phyloP scores from a whole-genome alignment of 2,113 vertebrate species.

The Nanorana parkeri region DNA sequence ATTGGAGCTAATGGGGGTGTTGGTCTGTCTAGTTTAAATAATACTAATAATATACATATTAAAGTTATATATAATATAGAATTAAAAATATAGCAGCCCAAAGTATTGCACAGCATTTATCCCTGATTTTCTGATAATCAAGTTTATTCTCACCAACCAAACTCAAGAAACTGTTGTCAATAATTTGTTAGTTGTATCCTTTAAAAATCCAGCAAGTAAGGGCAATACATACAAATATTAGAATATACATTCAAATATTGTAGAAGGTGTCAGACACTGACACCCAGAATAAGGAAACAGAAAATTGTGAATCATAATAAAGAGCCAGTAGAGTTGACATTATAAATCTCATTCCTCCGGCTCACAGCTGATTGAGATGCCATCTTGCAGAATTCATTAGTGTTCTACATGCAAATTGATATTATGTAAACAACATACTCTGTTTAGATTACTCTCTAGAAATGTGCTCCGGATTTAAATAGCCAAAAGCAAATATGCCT shows the following conservation, averaged over 20 bases:
- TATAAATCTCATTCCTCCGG: constrained; percentile 38
- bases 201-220: neutral
- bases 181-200: constrained; percentile 7
- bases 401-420: constrained; percentile 48
- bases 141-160: neutral
- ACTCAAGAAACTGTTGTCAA: neutral
- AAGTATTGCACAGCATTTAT: too few relatives aligned
- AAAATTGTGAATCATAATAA: constrained; percentile 42
- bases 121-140: neutral
- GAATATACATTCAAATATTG: constrained; percentile 23
- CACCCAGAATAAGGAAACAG: constrained; percentile 33
- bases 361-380: constrained; percentile 47
- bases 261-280: constrained; percentile 21
- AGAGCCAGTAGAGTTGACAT: constrained; percentile 16
- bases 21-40: too few relatives aligned
- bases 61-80: too few relatives aligned
- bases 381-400: constrained; percentile 48
- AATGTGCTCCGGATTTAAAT: constrained; percentile 34
- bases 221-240: neutral
- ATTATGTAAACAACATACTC: constrained; percentile 40
- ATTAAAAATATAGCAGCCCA: too few relatives aligned
- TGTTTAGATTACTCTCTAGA: constrained; percentile 35
- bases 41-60: too few relatives aligned
- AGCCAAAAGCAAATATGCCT: constrained; percentile 36
- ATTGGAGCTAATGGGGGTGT: too few relatives aligned